These are phyloP conservation scores for Agrotis exclamationis DNA, from an alignment of 2,888 invertebrate species.

Conservation along the genomic window DNA sequence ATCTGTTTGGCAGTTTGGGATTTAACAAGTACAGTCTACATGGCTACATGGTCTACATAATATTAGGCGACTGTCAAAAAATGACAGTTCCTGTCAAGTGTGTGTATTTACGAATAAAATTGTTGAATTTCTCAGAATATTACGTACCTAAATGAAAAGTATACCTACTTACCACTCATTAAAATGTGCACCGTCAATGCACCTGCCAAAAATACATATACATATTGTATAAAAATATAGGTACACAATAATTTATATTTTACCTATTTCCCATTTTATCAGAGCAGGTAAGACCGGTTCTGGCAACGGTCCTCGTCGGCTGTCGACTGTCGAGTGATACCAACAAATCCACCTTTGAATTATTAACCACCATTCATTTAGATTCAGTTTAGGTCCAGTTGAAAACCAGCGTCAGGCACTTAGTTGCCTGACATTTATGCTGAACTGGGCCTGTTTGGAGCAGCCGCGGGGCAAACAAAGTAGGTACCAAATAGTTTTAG, in stretches of 20 bases:
- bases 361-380: constrained; percentile 62
- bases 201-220: background rate
- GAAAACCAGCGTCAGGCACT: no score
- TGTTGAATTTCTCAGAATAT: background rate
- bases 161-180: background rate
- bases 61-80: background rate
- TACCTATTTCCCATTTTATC: constrained; percentile 45
- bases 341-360: constrained; percentile 61
- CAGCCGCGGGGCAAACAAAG: no score
- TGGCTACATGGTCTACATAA: no score
- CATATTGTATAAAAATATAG: no score
- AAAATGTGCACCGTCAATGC: background rate
- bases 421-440: no score
- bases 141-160: no score
- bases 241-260: no score
- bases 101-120: background rate
- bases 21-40: no score
- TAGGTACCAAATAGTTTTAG: no score
- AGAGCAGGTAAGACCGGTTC: constrained; percentile 54
- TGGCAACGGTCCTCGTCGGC: constrained; percentile 42
- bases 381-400: no score
- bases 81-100: background rate
- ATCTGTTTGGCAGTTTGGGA: background rate
- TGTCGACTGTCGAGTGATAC: constrained; percentile 18
- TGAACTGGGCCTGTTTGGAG: no score